Percentiles rank a stretch among this genome's conserved stretches.
phyloP scores from a whole-genome alignment of 2,888 invertebrate species.

The Parelbella ahira region DNA sequence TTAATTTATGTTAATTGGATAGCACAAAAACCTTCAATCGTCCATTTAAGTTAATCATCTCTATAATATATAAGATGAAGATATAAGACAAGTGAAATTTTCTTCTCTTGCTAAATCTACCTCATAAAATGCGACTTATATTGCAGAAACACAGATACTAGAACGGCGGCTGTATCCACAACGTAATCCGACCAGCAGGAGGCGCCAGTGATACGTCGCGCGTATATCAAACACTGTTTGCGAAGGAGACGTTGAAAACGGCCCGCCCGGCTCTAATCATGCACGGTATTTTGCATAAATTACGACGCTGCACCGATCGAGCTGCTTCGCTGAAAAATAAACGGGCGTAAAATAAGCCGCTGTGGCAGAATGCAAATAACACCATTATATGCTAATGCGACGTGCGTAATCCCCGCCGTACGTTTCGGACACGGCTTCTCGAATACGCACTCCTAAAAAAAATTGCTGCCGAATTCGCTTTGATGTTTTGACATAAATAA shows the following conservation, averaged over 20 bases:
- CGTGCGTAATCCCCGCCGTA: slow-evolving; percentile 64
- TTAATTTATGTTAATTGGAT: slow-evolving; percentile 33
- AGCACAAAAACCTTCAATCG: slow-evolving; percentile 1
- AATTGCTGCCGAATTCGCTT: slow-evolving; percentile 44
- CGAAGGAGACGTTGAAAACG: slow-evolving; percentile 45
- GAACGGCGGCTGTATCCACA: slow-evolving; percentile 26
- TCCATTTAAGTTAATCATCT: slow-evolving; percentile 7
- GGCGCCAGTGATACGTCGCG: slow-evolving; percentile 4
- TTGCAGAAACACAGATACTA: slow-evolving; percentile 5
- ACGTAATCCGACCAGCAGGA: slow-evolving; percentile 42
- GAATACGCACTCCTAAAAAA: slow-evolving; percentile 53
- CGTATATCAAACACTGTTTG: slow-evolving; percentile 17
- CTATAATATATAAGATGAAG: no score
- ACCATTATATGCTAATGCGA: slow-evolving; percentile 74
- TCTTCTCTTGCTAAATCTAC: slow-evolving; percentile 2
- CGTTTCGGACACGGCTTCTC: slow-evolving; percentile 51
- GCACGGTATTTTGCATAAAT: slow-evolving; percentile 73
- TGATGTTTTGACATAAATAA: slow-evolving; percentile 32
- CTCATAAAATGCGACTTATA: slow-evolving; percentile 12
- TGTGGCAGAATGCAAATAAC: slow-evolving; percentile 69
- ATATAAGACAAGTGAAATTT: no score
- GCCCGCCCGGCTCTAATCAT: slow-evolving; percentile 57
- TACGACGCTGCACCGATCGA: slow-evolving; percentile 56
- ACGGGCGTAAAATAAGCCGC: slow-evolving; percentile 63
- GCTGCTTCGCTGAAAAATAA: slow-evolving; percentile 70